Percentiles rank a stretch among this genome's conserved stretches.
Conservation (phyloP, 2,888 invertebrate species). For the Apoda limacodes region DNA sequence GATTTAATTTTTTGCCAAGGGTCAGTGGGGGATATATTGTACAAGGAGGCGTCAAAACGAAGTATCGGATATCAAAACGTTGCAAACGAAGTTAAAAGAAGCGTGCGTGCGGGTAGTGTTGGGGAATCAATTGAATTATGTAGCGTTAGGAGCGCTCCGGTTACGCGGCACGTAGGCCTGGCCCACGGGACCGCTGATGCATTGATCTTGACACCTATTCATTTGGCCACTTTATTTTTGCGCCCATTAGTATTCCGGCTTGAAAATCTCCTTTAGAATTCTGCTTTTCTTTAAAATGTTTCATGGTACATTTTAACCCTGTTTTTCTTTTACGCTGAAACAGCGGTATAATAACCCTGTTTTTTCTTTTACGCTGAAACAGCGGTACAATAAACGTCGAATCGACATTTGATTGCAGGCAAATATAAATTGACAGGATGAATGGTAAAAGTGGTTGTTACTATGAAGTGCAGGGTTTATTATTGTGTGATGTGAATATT, state of each 20-base stretch:
- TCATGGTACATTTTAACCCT: too few species aligned
- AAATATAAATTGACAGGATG: conserved; percentile 62
- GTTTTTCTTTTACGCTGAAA: too few species aligned
- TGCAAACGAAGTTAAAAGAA: conserved; percentile 63
- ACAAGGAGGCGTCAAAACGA: conserved; percentile 56
- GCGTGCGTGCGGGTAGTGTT: conserved; percentile 67
- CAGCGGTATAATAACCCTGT: too few species aligned
- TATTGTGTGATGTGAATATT: conserved; percentile 58
- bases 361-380: too few species aligned
- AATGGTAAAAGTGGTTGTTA: conserved; percentile 58
- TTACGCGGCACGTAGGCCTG: conserved; percentile 56
- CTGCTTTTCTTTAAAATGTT: too few species aligned
- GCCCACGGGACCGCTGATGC: conserved; percentile 44
- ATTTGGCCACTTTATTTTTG: conserved; percentile 47
- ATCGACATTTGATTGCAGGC: conserved; percentile 55
- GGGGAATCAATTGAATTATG: conserved; percentile 68
- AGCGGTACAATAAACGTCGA: too few species aligned
- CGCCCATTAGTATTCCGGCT: too few species aligned
- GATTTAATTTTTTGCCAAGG: conserved; percentile 35
- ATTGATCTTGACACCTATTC: conserved; percentile 61
- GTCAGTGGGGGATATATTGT: conserved; percentile 43
- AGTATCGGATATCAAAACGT: conserved; percentile 68
- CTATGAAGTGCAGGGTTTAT: conserved; percentile 39
- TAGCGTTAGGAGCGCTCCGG: conserved; percentile 61
- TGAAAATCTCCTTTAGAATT: too few species aligned